Evolutionary conservation across 2,888 invertebrate genomes (phyloP).

Genomic region (Chrysolina americana): DNA sequence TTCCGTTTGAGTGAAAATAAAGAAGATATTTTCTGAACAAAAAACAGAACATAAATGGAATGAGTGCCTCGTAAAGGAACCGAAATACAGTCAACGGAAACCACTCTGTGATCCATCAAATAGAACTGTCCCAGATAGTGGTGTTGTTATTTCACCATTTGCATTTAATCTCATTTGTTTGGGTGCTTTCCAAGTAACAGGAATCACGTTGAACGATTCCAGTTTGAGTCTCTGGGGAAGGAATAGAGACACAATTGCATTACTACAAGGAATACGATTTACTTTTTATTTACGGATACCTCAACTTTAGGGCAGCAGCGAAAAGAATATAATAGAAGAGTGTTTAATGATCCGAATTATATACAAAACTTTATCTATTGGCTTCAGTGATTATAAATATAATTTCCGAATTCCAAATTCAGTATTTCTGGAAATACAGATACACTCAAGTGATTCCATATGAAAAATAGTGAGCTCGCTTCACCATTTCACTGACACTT

Average conservation of each 20-base stretch:
- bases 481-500: too few species aligned
- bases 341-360: too few species aligned
- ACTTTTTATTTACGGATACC: background rate
- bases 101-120: background rate
- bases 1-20: too few species aligned
- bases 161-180: slow-evolving; percentile 4
- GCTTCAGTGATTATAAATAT: too few species aligned
- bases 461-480: too few species aligned
- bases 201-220: slow-evolving; percentile 2
- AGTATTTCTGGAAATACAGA: too few species aligned
- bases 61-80: background rate
- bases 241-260: background rate
- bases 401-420: too few species aligned
- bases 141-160: background rate
- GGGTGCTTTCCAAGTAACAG: background rate
- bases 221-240: background rate
- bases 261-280: background rate
- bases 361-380: too few species aligned
- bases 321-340: too few species aligned
- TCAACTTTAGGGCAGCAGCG: background rate
- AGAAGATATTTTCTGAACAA: too few species aligned
- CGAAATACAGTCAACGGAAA: background rate
- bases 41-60: too few species aligned
- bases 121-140: background rate
- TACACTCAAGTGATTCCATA: too few species aligned